Evolutionary conservation across 2,113 vertebrate genomes (phyloP).

Genomic region (Calyptommatus sinebrachiatus): DNA sequence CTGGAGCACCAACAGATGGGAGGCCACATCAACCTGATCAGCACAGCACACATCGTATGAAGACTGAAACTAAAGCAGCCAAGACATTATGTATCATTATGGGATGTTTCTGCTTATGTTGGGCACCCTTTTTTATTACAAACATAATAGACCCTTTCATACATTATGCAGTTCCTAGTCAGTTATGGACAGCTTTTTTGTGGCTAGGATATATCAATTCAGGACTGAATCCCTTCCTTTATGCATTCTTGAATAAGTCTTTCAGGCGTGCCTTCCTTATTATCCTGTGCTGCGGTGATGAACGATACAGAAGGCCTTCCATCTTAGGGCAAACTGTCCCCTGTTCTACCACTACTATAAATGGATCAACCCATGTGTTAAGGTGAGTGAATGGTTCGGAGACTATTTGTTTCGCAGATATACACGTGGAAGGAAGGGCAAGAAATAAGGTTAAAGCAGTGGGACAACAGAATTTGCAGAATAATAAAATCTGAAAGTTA

Average conservation of each 20-base stretch:
- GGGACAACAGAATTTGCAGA: too few species aligned
- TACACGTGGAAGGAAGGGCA: background rate
- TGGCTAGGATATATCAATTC: conserved; percentile 99
- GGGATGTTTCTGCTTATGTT: conserved; percentile 99
- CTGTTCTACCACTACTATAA: conserved; percentile 91
- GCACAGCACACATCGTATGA: conserved; percentile 92
- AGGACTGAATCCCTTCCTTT: conserved; percentile 97
- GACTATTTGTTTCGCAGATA: background rate
- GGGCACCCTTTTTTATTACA: conserved; percentile 97
- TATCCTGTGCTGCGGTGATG: conserved; percentile 95
- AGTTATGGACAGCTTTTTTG: conserved; percentile 93
- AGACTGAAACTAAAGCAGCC: conserved; percentile 94
- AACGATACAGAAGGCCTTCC: conserved; percentile 87
- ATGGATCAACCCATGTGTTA: conserved; percentile 92
- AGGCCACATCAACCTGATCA: conserved; percentile 79
- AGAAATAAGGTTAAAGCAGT: too few species aligned
- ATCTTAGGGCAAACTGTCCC: conserved; percentile 81
- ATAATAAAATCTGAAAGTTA: too few species aligned
- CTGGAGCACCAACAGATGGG: conserved; percentile 74
- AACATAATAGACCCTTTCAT: conserved; percentile 97
- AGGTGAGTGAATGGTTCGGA: conserved; percentile 80
- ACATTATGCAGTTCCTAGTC: conserved; percentile 86
- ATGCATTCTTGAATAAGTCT: conserved; percentile 98
- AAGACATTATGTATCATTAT: conserved; percentile 98
- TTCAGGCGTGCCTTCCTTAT: conserved; percentile 99